Evolutionary conservation across 1,140 invertebrate genomes (phyloP), one percentile per base, ranked within the genome.

Genomic region (Platorchestia sp.): DNA sequence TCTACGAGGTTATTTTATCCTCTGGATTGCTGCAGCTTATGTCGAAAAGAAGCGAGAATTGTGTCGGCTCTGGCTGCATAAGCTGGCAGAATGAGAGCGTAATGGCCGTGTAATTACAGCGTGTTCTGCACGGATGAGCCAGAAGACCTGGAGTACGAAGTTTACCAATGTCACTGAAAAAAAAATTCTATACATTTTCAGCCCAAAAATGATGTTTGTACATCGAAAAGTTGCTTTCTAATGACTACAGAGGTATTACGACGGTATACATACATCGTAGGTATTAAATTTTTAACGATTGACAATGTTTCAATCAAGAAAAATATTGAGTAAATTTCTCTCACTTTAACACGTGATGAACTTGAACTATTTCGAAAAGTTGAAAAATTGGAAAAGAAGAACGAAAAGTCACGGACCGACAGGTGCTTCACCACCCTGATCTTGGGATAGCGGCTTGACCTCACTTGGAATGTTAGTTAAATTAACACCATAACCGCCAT

Each of bases 361-460:
- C n/a, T n/a, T n/a, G n/a, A n/a, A n/a, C n/a, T n/a, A n/a, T n/a
- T n/a, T n/a, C n/a, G n/a, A n/a, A n/a, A n/a, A n/a, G n/a, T n/a
- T n/a, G n/a, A n/a, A n/a, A n/a, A n/a, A n/a, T n/a, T n/a, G n/a
- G n/a, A n/a, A n/a, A n/a, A n/a, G n/a, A n/a, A n/a, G n/a, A n/a
- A n/a, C n/a, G n/a, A n/a, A n/a, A 93, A 44, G 89, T 91, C 89
- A 44, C 89, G 41, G 44, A 47, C 47, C 43, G 91, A 47, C 91
- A 93, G 91, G 91, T 93, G 91, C 91, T 93, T 44, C 43, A 1
- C 45, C 47, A 27, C 91, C 36, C 91, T 19, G 91, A 93, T 93
- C 91, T 45, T 44, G 40, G n/a, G 91, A 93, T 93, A 93, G 44
- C 19, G 10, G 43, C 91, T 93, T 93, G 91, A 93, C 47, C 87